These are phyloP conservation scores for Esox masquinongy DNA, from an alignment of 2,797 vertebrate species.

Conservation along the genomic window DNA sequence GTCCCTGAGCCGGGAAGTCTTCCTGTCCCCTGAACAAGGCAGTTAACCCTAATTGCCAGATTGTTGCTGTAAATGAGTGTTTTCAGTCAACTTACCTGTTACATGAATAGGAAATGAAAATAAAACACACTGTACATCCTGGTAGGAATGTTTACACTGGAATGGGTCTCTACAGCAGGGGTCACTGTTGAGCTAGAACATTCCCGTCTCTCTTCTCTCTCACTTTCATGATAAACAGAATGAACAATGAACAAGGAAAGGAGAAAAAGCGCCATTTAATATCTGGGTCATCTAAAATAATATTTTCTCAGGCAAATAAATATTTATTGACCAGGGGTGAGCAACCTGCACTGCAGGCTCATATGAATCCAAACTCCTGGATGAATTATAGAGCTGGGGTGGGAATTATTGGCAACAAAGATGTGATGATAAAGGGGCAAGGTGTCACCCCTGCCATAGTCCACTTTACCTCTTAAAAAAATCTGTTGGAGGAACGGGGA, in stretches of 20 bases:
- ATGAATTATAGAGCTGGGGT: constrained; percentile 61
- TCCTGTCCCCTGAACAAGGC: too few relatives aligned
- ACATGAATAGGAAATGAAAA: too few relatives aligned
- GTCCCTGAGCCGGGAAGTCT: too few relatives aligned
- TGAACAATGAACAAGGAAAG: constrained; percentile 53
- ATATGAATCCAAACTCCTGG: constrained; percentile 49
- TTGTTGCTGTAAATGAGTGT: too few relatives aligned
- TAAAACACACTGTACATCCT: neutral
- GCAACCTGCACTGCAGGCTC: constrained; percentile 43
- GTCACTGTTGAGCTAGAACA: constrained; percentile 69
- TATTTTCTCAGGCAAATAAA: constrained; percentile 71
- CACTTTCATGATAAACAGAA: constrained; percentile 28
- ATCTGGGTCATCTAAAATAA: constrained; percentile 73
- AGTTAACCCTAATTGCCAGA: too few relatives aligned
- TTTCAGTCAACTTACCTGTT: too few relatives aligned
- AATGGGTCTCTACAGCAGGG: constrained; percentile 63
- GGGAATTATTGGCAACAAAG: constrained; percentile 42
- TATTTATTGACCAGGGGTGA: constrained; percentile 65
- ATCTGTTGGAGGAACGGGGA: constrained; percentile 33
- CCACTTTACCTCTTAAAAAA: constrained; percentile 39
- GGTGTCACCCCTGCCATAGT: constrained; percentile 32
- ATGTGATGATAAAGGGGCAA: constrained; percentile 24
- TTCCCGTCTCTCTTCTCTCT: neutral
- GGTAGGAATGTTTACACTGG: neutral
- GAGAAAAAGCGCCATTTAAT: constrained; percentile 67